Base-by-base conservation (phyloP, 2,888 invertebrate genomes). In the Teleogryllus oceanicus region DNA sequence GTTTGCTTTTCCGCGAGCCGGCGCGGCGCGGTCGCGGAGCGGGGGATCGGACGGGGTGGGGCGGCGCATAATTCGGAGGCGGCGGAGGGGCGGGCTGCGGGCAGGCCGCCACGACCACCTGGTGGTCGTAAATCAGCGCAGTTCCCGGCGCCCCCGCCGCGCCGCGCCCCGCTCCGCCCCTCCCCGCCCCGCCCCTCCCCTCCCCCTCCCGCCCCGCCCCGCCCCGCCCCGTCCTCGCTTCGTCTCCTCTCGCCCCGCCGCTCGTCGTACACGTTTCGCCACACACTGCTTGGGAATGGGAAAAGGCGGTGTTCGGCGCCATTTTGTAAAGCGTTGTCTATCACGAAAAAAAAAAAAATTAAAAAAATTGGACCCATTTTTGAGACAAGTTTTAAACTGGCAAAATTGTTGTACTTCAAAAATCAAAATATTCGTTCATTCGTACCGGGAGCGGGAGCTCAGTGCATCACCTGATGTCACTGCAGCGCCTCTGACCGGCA, bases 101-200 rank as follows among this genome's bases (percentile, higher is more conserved):
- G 62, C 16, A n/a, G 62, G n/a, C 62, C 62, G 62, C 62, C 62
- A 62, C n/a, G 62, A n/a, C 62, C 62, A 62, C 62, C 62, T 62
- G 62, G 62, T 62, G 62, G 62, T 62, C 62, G 62, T 62, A 62
- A 62, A 62, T 62, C 62, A 62, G 62, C 62, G 16, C 62, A 62
- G 16, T 18, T 13, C 62, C 5, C 62, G 16, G 4, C 62, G 13
- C 16, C 62, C 13, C 62, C 62, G 16, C 62, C 4, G 8, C 62
- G 4, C 62, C 16, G 1, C 13, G 62, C 62, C n/a, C 16, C 62
- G 16, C 62, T 62, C 16, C 62, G n/a, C 1, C 62, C 16, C 12
- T 2, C 62, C 62, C 62, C 62, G 18, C 62, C 2, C 62, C 2
- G 18, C 62, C 5, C 62, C 62, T 2, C 5, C 62, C 62, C 16